Percentiles rank a stretch among this genome's conserved stretches.
Conservation (phyloP, 2,113 vertebrate genomes). For the Prietella phreatophila region DNA sequence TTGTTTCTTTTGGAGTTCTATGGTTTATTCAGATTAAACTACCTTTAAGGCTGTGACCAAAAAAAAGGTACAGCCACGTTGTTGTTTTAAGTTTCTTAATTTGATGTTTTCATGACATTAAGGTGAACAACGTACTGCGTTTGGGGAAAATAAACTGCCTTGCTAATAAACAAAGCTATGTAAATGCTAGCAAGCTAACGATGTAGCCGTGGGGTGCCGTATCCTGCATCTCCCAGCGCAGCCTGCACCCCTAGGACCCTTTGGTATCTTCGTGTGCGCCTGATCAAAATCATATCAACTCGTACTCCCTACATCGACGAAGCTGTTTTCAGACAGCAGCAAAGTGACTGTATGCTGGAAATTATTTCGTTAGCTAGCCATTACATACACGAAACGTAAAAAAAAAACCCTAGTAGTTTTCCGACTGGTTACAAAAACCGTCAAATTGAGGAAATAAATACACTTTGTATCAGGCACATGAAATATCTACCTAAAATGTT, state of each 20-base stretch:
- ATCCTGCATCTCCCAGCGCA: background rate
- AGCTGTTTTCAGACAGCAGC: background rate
- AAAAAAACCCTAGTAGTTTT: background rate
- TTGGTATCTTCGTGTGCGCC: background rate
- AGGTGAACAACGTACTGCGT: background rate
- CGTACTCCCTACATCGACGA: background rate
- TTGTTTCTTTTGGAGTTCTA: background rate
- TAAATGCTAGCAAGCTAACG: conserved; percentile 13
- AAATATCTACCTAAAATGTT: background rate
- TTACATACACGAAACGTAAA: background rate
- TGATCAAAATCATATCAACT: background rate
- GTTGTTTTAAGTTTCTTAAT: background rate
- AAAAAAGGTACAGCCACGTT: too few species aligned
- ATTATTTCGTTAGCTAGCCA: background rate
- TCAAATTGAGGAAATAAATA: background rate
- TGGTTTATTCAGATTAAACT: background rate
- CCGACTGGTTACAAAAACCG: background rate
- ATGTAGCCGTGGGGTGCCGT: too few species aligned
- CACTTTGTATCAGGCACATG: background rate
- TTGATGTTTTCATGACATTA: background rate
- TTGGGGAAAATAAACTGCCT: background rate
- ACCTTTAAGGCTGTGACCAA: background rate
- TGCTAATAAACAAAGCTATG: background rate
- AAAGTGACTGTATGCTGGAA: background rate
- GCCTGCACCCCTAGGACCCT: background rate